These are phyloP conservation scores for Scaptomyza tumidula DNA, from an alignment of 2,888 invertebrate genomes.

Conservation along the genomic window DNA sequence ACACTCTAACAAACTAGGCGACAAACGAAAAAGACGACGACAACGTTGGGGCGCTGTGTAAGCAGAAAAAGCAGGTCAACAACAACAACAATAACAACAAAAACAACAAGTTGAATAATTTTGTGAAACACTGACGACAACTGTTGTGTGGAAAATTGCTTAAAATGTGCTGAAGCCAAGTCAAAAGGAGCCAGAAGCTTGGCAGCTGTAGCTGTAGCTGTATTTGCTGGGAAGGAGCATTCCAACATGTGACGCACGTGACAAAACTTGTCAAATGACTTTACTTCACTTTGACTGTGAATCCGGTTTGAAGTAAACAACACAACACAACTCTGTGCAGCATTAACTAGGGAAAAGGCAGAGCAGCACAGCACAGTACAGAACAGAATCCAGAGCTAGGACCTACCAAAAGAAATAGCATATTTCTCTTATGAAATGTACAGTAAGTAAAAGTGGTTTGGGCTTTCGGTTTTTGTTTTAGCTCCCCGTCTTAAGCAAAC, in stretches of 20 bases:
- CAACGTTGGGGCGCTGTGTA: constrained; percentile 31
- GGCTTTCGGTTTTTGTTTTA: constrained; percentile 25
- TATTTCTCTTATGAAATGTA: constrained; percentile 60
- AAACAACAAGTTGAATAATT: constrained; percentile 41
- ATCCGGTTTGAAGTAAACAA: constrained; percentile 62
- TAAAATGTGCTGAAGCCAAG: constrained; percentile 62
- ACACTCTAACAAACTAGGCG: constrained; percentile 53
- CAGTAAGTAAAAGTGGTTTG: constrained; percentile 50
- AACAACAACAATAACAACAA: constrained; percentile 52
- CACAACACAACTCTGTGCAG: constrained; percentile 12
- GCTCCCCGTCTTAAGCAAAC: constrained; percentile 47
- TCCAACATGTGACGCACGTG: constrained; percentile 79
- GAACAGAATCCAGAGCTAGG: background rate
- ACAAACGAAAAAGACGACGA: constrained; percentile 20
- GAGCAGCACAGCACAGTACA: background rate
- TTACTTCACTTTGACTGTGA: constrained; percentile 67
- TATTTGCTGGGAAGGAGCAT: constrained; percentile 32
- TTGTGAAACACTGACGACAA: constrained; percentile 72
- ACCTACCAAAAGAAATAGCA: constrained; percentile 31
- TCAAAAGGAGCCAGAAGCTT: constrained; percentile 11
- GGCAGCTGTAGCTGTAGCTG: constrained; percentile 5
- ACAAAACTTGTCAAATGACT: constrained; percentile 80
- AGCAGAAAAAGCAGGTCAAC: constrained; percentile 64
- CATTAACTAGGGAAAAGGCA: constrained; percentile 5
- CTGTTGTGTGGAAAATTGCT: constrained; percentile 68